Percentiles rank a stretch among this genome's conserved stretches.
phyloP scores from a whole-genome alignment of 2,797 vertebrate species.

The Falco columbarius region DNA sequence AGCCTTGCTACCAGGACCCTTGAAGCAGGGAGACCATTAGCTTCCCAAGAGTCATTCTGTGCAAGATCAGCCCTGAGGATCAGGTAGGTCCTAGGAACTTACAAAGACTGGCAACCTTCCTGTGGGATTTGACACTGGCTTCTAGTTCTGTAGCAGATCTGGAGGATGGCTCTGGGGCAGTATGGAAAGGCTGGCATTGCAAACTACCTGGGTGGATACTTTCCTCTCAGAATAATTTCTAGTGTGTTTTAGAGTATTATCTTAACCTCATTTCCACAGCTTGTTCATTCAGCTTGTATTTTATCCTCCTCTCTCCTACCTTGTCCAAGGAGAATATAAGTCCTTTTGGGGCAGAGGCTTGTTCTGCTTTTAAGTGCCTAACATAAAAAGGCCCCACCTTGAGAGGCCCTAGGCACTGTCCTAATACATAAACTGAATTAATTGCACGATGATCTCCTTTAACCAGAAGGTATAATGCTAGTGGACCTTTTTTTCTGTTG shows the following conservation, averaged over 20 bases:
- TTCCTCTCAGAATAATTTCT: background rate
- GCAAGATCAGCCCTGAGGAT: background rate
- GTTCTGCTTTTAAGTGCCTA: constrained; percentile 5
- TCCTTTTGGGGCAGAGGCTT: background rate
- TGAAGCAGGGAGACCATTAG: background rate
- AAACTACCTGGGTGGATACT: background rate
- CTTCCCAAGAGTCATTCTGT: background rate
- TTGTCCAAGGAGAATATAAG: background rate
- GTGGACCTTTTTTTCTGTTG: background rate
- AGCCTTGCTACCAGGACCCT: background rate
- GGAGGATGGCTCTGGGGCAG: background rate
- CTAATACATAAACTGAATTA: constrained; percentile 29
- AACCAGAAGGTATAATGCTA: background rate
- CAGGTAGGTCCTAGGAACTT: background rate
- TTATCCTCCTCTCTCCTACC: background rate
- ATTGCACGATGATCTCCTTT: background rate
- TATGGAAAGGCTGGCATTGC: background rate
- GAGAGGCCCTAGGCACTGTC: background rate
- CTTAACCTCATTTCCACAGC: background rate
- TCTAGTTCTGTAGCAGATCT: background rate
- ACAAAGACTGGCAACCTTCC: background rate
- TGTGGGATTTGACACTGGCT: background rate
- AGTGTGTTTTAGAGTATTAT: background rate
- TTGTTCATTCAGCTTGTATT: background rate
- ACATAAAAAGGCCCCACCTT: background rate